Base-by-base conservation (phyloP, 2,797 vertebrate genomes). In the Phataginus tetradactyla region DNA sequence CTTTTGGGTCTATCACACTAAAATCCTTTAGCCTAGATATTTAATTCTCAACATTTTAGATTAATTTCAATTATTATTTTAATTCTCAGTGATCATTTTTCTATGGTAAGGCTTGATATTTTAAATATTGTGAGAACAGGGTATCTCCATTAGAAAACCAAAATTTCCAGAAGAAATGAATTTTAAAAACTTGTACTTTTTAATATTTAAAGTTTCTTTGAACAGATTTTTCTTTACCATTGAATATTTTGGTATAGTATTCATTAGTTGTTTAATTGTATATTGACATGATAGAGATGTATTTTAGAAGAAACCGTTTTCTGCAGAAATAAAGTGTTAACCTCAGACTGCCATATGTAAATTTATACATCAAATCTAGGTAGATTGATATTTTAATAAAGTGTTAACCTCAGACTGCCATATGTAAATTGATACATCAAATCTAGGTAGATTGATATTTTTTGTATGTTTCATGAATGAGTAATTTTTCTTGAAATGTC, bases 201-300 rank as follows among this genome's bases (percentile, higher is more conserved):
- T 21, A 87, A 92, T 83, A 81, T 37, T 85, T 53, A 80, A 78
- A 69, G n/a, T 71, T 68, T 75, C 84, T 64, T 93, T 37, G 1
- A 86, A 25, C 27, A 85, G 25, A 32, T 74, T 94, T 83, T 94
- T 51, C n/a, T 17, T 63, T 7, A 91, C 15, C 13, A 77, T 92
- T 75, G 7, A 85, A 78, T 69, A 74, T 86, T 68, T 88, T 68
- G 51, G 23, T 86, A 57, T 90, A 68, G 37, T 88, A 85, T 71
- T 89, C 53, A 53, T 91, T 91, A 84, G 39, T 78, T 77, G 18
- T 88, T 92, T 53, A 91, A 57, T 59, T 79, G 25, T 72, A 42
- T 42, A 18, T 39, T 87, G 27, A 29, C 68, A 78, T 29, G 18
- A 25, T 86, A 78, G 23, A 86, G 57, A 74, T 69, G 0, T 83